phyloP scores from a whole-genome alignment of 2,797 vertebrate genomes.

The Semotilus atromaculatus region DNA sequence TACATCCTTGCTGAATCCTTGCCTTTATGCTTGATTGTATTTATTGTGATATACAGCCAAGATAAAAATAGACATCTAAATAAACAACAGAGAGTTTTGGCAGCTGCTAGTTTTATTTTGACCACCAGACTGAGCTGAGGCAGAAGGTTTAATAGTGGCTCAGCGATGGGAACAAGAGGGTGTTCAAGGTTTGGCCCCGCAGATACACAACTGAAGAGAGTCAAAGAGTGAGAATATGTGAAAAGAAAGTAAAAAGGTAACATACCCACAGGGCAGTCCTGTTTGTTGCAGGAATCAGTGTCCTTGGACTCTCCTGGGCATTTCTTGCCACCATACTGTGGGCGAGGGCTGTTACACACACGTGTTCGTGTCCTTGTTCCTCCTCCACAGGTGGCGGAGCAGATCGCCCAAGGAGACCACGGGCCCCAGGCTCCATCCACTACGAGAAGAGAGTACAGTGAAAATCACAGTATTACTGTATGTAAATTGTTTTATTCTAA shows the following conservation, averaged over 20 bases:
- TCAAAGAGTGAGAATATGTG: neutral
- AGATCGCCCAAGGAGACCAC: constrained; percentile 96
- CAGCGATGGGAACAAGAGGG: neutral
- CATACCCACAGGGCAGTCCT: constrained; percentile 90
- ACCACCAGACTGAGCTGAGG: neutral
- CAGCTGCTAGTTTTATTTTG: neutral
- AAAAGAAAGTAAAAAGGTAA: constrained; percentile 12
- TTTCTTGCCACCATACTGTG: constrained; percentile 86
- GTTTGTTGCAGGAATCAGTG: constrained; percentile 87
- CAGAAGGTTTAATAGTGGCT: neutral
- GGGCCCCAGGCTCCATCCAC: constrained; percentile 96
- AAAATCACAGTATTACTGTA: neutral
- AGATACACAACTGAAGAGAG: neutral
- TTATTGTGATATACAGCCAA: neutral
- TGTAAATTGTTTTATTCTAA: neutral
- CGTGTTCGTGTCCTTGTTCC: constrained; percentile 86
- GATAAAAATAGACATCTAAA: neutral
- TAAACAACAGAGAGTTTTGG: neutral
- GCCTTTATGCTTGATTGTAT: neutral
- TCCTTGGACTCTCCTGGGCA: constrained; percentile 86
- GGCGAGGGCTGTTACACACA: constrained; percentile 91
- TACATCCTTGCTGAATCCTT: neutral
- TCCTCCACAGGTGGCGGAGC: constrained; percentile 90
- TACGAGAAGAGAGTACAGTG: constrained; percentile 63
- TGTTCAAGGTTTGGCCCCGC: no score